Conservation (phyloP, 2,888 invertebrate genomes). For the Callinectes sapidus region DNA sequence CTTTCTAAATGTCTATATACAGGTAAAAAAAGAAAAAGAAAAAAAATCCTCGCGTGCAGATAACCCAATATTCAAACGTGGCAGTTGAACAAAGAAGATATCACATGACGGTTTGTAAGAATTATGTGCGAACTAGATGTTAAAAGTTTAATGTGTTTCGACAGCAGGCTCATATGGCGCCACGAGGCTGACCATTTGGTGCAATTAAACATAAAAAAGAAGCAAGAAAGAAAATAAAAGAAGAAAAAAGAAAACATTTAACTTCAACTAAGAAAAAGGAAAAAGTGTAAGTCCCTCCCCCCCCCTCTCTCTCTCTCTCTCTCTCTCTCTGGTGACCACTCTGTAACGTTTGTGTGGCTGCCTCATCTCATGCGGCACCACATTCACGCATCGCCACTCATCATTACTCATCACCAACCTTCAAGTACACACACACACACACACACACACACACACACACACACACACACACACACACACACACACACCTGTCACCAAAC, state of each 20-base stretch:
- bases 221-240: background rate
- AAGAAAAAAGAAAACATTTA: background rate
- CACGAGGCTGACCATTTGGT: no score
- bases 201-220: no score
- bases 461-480: no score
- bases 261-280: background rate
- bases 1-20: no score
- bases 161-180: no score
- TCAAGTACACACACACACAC: no score
- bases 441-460: no score
- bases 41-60: background rate
- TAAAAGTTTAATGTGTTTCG: no score
- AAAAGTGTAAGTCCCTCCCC: background rate
- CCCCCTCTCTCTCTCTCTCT: background rate
- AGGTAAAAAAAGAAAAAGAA: no score
- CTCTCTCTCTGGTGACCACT: background rate
- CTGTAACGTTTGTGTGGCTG: background rate
- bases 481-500: background rate
- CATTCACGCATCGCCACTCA: background rate
- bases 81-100: background rate
- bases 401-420: background rate
- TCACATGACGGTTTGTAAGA: background rate
- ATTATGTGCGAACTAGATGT: no score
- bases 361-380: background rate
- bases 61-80: background rate